Evolutionary conservation across 2,797 vertebrate genomes (phyloP).

Genomic region (Ficedula albicollis): DNA sequence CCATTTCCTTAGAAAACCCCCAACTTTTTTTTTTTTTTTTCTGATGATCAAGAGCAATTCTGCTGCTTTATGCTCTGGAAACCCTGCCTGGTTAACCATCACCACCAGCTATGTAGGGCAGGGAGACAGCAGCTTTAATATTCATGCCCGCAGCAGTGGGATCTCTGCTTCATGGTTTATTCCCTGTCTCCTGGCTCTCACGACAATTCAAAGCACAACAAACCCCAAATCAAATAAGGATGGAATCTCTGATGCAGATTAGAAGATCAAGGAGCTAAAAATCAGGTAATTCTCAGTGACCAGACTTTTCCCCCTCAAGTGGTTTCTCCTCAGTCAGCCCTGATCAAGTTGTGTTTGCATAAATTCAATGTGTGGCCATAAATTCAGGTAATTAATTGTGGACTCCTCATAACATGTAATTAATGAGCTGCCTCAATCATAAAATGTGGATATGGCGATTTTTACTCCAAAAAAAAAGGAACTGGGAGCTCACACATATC

Average conservation of each 20-base stretch:
- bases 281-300: neutral
- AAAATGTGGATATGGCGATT: neutral
- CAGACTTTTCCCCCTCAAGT: neutral
- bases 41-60: neutral
- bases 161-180: neutral
- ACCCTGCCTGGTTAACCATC: neutral
- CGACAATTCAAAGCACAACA: conserved; percentile 18
- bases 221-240: neutral
- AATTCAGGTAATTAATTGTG: neutral
- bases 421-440: neutral
- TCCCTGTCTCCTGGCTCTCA: neutral
- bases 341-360: neutral
- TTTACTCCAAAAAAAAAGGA: neutral
- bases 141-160: neutral
- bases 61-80: neutral
- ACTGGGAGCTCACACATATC: neutral
- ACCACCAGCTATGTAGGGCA: neutral
- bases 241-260: neutral
- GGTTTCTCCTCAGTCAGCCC: neutral
- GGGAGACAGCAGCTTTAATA: neutral
- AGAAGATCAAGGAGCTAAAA: conserved; percentile 26
- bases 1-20: neutral
- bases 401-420: neutral
- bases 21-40: too few relatives aligned
- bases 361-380: too few relatives aligned